phyloP scores from a whole-genome alignment of 2,888 invertebrate genomes.

The Lysandra coridon region DNA sequence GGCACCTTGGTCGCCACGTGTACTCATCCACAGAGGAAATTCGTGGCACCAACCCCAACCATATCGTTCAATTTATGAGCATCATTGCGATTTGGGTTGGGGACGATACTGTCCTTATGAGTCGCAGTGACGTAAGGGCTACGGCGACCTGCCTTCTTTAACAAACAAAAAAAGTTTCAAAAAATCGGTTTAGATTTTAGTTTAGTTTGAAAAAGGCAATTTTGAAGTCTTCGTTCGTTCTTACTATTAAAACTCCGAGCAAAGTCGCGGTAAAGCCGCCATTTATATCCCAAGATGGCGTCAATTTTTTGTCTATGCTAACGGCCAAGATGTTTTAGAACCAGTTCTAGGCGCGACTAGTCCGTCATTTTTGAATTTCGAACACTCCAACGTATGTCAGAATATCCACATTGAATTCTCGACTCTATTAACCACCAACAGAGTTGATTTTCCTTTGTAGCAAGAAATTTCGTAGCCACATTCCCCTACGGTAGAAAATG shows the following conservation, averaged over 20 bases:
- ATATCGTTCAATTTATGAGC: too few species aligned
- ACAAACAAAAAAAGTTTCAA: too few species aligned
- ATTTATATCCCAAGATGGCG: slow-evolving; percentile 48
- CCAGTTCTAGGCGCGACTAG: slow-evolving; percentile 51
- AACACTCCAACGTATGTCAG: slow-evolving; percentile 40
- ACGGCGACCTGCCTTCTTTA: too few species aligned
- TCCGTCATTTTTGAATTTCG: slow-evolving; percentile 49
- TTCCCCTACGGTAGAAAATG: slow-evolving; percentile 47
- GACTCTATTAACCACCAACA: neutral
- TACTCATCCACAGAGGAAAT: too few species aligned
- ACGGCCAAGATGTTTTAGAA: slow-evolving; percentile 50
- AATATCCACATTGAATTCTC: neutral
- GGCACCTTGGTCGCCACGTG: too few species aligned
- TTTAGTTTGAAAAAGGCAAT: too few species aligned
- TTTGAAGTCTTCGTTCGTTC: neutral
- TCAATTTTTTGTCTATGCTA: slow-evolving; percentile 51
- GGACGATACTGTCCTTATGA: too few species aligned
- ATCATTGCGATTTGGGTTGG: too few species aligned
- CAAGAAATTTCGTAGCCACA: slow-evolving; percentile 46
- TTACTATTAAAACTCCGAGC: slow-evolving; percentile 36
- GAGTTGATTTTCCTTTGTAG: slow-evolving; percentile 35
- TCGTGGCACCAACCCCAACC: too few species aligned
- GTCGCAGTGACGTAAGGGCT: too few species aligned
- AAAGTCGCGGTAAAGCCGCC: slow-evolving; percentile 39
- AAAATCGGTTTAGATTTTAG: too few species aligned